Base-by-base conservation (phyloP, 2,113 vertebrate genomes). In the Lethenteron reissneri region DNA sequence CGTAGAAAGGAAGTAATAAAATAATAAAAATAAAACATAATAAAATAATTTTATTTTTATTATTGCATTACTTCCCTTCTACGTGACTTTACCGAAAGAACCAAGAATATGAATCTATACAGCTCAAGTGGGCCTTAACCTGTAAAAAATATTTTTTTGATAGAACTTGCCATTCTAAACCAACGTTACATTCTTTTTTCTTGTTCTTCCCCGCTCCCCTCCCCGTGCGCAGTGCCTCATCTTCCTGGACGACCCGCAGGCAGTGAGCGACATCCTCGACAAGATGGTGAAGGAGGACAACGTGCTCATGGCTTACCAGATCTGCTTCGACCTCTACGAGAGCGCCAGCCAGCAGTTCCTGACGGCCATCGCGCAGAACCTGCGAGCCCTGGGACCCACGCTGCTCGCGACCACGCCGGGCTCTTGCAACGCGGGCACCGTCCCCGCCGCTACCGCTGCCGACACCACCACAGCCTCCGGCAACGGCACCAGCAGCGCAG, bases 291-390 rank as follows among this genome's bases (percentile, higher is more conserved):
- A 97, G 77, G 94, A 99, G 78, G 92, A 95, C 77, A 99, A 99
- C 80, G 83, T 99, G 21, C 83, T 99, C 71, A 99, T 99, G 94
- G 92, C 92, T 21, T 99, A 99, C 77, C 94, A 99, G 77, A 99
- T 99, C 77, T 99, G 92, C 76, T 99, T 99, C 75, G 94, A 99
- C 78, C 81, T 99, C 70, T 99, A 99, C 11, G 92, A 99, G 83
- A 99, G 94, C 12, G 94, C 94, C 15, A 99, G 92, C 79, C 94
- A 99, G 80, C 94, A 99, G 82, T 97, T 99, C 79, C 82, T 99
- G 72, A 96, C 92, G 8, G 92, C 92, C 4, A 92, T 99, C 70
- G 97, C 96, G 76, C 92, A 97, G 81, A 99, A 97, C 76, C 81
- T 99, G 71, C 84, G 83, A 71, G 92, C 88, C 0, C 89, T 97